Evolutionary conservation across 2,113 vertebrate species (phyloP), one percentile per base, ranked within the genome.

Genomic region (Sander vitreus): DNA sequence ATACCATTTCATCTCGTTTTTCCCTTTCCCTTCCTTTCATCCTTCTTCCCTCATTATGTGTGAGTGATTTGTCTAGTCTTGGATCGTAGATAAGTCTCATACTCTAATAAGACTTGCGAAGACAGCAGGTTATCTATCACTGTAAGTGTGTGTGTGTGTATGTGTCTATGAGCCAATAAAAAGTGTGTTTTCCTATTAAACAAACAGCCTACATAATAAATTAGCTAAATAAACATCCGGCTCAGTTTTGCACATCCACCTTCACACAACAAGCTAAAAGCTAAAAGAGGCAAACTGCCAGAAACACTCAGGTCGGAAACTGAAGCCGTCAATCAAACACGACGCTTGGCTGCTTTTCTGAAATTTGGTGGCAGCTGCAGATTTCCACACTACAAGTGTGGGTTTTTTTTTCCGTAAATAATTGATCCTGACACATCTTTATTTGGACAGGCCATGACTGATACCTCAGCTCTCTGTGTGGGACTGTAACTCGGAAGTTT

Each of bases 211-310:
- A 39, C 76, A 43, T 57, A 54, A 84, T 70, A 72, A 81, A 81
- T 75, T 9, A 48, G 51, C 33, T 43, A 36, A 60, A 80, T 74
- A 72, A 87, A 70, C 63, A 73, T 47, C 53, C 47, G n/a, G 64
- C 80, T 45, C 67, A 19, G 12, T 12, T 47, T 10, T 11, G 70
- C 68, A 33, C 63, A 1, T 64, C 77, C 69, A 30, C 67, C 67
- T 76, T 79, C 67, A 75, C 76, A 83, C 76, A 75, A 64, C 67
- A 47, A 55, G 66, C 45, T 78, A 79, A 86, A 79, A 70, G 78
- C 78, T 79, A 30, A 27, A 48, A 54, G 47, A 68, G 73, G 59
- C 80, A 59, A 63, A n/a, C 36, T 47, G 78, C 78, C 78, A 76
- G 43, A 77, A 45, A 39, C 14, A 5, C 5, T 11, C 11, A 13